phyloP scores from a whole-genome alignment of 2,888 invertebrate species.

The Amphimallon solstitiale region DNA sequence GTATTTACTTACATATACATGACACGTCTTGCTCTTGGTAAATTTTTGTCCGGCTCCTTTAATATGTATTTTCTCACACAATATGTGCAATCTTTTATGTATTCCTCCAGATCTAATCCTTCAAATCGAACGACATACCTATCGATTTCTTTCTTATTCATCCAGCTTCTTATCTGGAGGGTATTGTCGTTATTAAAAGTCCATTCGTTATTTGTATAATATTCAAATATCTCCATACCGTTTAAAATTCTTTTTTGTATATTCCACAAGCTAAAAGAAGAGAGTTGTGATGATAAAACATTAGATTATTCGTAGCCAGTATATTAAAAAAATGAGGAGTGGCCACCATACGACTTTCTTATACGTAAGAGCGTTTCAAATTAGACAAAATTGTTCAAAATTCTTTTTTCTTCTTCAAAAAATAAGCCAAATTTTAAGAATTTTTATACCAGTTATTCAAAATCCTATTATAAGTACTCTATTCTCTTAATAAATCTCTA shows the following conservation, averaged over 20 bases:
- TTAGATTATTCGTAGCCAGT: no score
- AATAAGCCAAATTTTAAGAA: no score
- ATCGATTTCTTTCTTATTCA: constrained; percentile 73
- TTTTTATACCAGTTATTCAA: no score
- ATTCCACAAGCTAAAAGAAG: constrained; percentile 73
- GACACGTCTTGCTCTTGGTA: constrained; percentile 73
- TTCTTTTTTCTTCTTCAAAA: no score
- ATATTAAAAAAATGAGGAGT: no score
- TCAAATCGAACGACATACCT: constrained; percentile 77
- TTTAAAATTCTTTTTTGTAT: constrained; percentile 85
- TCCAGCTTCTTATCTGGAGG: constrained; percentile 65
- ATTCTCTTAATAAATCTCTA: no score
- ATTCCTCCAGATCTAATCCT: constrained; percentile 79
- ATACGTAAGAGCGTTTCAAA: no score
- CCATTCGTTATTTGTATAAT: constrained; percentile 94
- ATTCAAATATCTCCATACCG: constrained; percentile 89
- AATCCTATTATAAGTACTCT: no score
- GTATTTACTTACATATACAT: neutral
- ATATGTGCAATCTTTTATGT: constrained; percentile 84
- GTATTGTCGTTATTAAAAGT: constrained; percentile 80
- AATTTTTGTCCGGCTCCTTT: constrained; percentile 82
- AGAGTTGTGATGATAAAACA: no score
- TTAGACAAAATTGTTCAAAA: no score
- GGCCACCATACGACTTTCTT: no score
- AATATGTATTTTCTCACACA: constrained; percentile 83